Percentiles rank a stretch among this genome's conserved stretches.
phyloP scores from a whole-genome alignment of 2,888 invertebrate genomes.

The Stenolophus ochropezus region DNA sequence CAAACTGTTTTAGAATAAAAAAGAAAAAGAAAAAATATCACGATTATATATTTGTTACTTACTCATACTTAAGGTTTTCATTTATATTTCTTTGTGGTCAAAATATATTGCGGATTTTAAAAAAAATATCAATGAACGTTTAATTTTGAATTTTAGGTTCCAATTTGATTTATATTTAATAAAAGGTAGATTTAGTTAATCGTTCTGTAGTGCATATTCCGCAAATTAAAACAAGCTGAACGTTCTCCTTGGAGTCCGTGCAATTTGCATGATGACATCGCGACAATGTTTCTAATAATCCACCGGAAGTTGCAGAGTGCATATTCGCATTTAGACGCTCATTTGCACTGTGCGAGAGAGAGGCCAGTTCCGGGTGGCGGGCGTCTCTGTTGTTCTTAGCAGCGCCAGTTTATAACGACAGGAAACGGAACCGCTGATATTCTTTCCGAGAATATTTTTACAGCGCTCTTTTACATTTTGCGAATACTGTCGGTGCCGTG shows the following conservation, averaged over 20 bases:
- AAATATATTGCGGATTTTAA: too few relatives aligned
- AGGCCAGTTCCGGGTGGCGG: neutral
- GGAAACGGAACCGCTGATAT: conserved; percentile 71
- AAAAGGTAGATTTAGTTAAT: neutral
- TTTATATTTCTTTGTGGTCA: too few relatives aligned
- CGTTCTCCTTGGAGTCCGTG: neutral
- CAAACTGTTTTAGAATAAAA: too few relatives aligned
- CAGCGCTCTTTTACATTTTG: conserved; percentile 69
- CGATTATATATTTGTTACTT: too few relatives aligned
- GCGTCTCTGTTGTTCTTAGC: conserved; percentile 24
- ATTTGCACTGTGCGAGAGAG: conserved; percentile 47
- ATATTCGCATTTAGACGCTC: conserved; percentile 54
- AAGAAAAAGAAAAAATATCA: too few relatives aligned
- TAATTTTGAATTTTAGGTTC: too few relatives aligned
- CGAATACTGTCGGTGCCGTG: conserved; percentile 17
- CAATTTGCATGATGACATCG: conserved; percentile 8
- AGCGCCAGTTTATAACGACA: conserved; percentile 66
- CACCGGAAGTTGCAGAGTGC: conserved; percentile 43
- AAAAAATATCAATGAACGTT: too few relatives aligned
- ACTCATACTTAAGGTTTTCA: too few relatives aligned
- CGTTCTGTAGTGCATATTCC: neutral
- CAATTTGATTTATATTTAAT: neutral
- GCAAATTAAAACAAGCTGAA: neutral
- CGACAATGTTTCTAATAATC: conserved; percentile 26
- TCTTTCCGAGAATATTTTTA: conserved; percentile 72